Base-by-base conservation (phyloP, 2,888 invertebrate species). In the Mamestra brassicae region DNA sequence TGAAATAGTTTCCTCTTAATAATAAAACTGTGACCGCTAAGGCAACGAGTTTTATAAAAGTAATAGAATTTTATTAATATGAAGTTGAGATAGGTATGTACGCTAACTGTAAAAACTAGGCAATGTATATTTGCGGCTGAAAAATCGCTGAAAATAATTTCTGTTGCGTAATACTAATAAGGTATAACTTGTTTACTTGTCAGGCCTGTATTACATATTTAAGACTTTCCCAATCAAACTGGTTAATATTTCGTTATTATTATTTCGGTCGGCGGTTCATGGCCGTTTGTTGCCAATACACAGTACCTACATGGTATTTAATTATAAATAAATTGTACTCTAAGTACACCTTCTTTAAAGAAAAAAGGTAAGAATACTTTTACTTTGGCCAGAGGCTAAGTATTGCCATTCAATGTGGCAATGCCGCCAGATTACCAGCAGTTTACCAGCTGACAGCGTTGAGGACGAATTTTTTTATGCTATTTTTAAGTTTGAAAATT, bases 261-360 rank as follows among this genome's bases (percentile, higher is more conserved):
- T 74, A 81, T 78, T 73, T 75, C 54, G 69, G 75, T 64, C 45
- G 66, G 8, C 58, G 57, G 78, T 80, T 85, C 85, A 80, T 34
- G 78, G 83, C 3, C 74, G 62, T 57, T 73, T 75, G 58, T 69
- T 70, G 58, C 54, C 64, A 75, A 75, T 71, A 71, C n/a, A 47
- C 47, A 26, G 0, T 26, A 60, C 52, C 38, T 55, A 75, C n/a
- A 76, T 65, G 63, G 67, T 60, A 74, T 36, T 45, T 62, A 62
- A 72, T 65, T 70, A 63, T 36, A 62, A 52, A 4, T 50, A 50
- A 66, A 15, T 65, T 65, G 36, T 54, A 17, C 3, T 50, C 7
- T n/a, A 61, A 61, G 55, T 70, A 57, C 34, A 68, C 68, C 71
- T 80, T 80, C 57, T 57, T 76, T 57, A 54, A 50, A 7, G 17